Evolutionary conservation across 2,888 invertebrate species (phyloP).

Genomic region (Alitta virens): DNA sequence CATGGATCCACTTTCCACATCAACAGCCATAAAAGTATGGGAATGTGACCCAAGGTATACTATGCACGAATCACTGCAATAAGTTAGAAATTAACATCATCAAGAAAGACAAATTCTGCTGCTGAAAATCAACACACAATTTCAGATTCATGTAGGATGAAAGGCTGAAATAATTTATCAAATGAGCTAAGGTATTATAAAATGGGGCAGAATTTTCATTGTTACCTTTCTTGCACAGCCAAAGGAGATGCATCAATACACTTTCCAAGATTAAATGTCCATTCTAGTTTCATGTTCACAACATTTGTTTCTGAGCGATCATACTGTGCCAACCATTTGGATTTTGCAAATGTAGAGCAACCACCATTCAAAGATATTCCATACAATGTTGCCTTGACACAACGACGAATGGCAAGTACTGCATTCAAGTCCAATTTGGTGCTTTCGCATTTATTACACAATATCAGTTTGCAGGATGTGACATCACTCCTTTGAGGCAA

Average conservation of each 20-base stretch:
- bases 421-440: no score
- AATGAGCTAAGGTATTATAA: background rate
- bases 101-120: background rate
- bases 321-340: no score
- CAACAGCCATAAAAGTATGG: conserved; percentile 66
- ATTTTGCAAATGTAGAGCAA: no score
- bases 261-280: conserved; percentile 70
- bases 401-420: no score
- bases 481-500: no score
- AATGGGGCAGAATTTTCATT: background rate
- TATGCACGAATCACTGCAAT: background rate
- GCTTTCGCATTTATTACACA: no score
- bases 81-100: background rate
- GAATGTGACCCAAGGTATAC: conserved; percentile 74
- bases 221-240: conserved; percentile 34
- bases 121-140: no score
- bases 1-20: conserved; percentile 61
- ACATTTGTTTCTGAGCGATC: no score
- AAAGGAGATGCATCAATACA: conserved; percentile 80
- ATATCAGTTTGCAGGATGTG: no score
- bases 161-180: background rate
- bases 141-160: no score
- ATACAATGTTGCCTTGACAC: no score
- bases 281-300: conserved; percentile 32
- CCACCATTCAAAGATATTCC: no score